Percentiles rank a stretch among this genome's conserved stretches.
Conservation (phyloP, 2,888 invertebrate genomes). For the Alentia gelatinosa region DNA sequence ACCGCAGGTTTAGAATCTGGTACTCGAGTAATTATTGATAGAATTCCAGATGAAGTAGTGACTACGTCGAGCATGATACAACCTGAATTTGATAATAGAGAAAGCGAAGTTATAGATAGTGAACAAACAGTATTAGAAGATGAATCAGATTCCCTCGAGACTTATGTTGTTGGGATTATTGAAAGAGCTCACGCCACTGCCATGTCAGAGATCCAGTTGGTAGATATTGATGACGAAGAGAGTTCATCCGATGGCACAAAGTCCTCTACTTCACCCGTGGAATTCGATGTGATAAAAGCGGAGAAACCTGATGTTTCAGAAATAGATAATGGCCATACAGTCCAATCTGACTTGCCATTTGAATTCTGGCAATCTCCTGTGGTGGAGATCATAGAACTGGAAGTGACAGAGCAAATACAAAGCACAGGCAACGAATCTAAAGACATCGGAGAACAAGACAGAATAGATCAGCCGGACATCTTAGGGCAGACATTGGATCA, state of each 20-base stretch:
- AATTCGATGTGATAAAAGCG: too few relatives aligned
- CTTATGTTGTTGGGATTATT: slow-evolving; percentile 7
- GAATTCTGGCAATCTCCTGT: too few relatives aligned
- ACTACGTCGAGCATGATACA: not conserved
- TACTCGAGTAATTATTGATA: not conserved
- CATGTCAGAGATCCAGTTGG: not conserved
- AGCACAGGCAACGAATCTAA: too few relatives aligned
- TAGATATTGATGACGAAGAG: not conserved
- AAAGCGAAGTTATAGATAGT: not conserved
- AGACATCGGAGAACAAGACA: too few relatives aligned
- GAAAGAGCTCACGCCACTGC: slow-evolving; percentile 30
- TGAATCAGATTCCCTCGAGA: not conserved
- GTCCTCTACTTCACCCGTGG: not conserved
- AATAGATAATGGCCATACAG: too few relatives aligned
- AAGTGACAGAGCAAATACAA: too few relatives aligned
- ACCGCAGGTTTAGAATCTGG: too few relatives aligned
- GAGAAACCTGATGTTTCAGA: too few relatives aligned
- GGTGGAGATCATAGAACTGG: too few relatives aligned
- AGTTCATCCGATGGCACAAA: not conserved
- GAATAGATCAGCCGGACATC: too few relatives aligned
- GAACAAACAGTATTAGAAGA: not conserved
- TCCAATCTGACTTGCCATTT: too few relatives aligned
- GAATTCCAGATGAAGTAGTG: not conserved
- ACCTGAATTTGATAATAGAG: not conserved
- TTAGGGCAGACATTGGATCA: too few relatives aligned